Conservation (phyloP, 2,888 invertebrate genomes). For the Hypena proboscidalis region DNA sequence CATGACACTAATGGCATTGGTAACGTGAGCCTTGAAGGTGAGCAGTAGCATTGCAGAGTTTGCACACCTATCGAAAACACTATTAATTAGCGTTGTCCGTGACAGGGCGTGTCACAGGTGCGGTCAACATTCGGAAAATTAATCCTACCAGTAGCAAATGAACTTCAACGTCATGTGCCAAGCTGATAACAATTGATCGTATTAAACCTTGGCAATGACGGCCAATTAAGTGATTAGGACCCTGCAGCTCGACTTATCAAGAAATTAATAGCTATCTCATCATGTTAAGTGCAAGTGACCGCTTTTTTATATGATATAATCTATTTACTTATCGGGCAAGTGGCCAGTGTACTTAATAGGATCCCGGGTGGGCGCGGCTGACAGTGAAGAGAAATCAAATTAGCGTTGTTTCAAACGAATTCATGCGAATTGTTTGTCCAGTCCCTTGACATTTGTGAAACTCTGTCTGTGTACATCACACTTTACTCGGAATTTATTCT, state of each 20-base stretch:
- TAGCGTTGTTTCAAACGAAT: conserved; percentile 18
- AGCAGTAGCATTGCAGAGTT: conserved; percentile 47
- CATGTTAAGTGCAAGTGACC: conserved; percentile 61
- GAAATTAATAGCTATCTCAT: conserved; percentile 63
- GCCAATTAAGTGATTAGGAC: conserved; percentile 76
- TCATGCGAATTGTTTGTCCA: conserved; percentile 8
- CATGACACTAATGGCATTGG: conserved; percentile 72
- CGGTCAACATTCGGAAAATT: conserved; percentile 81
- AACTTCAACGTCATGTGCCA: conserved; percentile 52
- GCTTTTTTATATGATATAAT: conserved; percentile 43
- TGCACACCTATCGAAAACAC: conserved; percentile 73
- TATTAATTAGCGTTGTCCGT: conserved; percentile 75
- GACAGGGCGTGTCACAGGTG: conserved; percentile 75
- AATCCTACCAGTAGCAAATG: conserved; percentile 74
- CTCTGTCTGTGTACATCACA: background rate
- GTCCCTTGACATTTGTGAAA: background rate
- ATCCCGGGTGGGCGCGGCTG: conserved; percentile 5
- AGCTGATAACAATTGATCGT: conserved; percentile 71
- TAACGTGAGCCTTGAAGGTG: conserved; percentile 61
- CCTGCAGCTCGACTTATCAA: conserved; percentile 67
- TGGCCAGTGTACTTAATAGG: conserved; percentile 5
- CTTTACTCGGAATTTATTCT: background rate
- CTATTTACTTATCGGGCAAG: conserved; percentile 14
- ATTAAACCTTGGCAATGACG: conserved; percentile 63
- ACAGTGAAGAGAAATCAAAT: conserved; percentile 11